phyloP scores from a whole-genome alignment of 2,888 invertebrate genomes.

The Netelia inedita region DNA sequence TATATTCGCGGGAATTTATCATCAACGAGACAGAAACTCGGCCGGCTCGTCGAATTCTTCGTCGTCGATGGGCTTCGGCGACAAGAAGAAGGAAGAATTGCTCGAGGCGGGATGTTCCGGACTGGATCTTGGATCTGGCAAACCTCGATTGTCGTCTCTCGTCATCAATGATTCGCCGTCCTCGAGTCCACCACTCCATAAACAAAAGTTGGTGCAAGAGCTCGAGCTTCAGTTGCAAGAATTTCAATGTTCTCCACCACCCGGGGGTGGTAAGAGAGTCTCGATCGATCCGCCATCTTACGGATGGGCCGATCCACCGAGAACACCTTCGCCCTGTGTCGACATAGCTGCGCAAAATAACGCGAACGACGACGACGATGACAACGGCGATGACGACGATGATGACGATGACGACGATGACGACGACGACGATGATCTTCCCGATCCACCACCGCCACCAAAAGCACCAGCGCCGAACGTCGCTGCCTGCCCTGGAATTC shows the following conservation, averaged over 20 bases:
- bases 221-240: slow-evolving; percentile 88
- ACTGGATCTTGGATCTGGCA: slow-evolving; percentile 85
- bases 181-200: slow-evolving; percentile 80
- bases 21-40: slow-evolving; percentile 89
- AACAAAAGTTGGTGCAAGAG: slow-evolving; percentile 83
- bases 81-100: slow-evolving; percentile 92
- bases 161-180: slow-evolving; percentile 78
- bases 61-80: slow-evolving; percentile 84
- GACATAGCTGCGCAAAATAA: slow-evolving; percentile 78
- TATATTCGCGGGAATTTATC: slow-evolving; percentile 95
- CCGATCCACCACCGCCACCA: slow-evolving; percentile 89
- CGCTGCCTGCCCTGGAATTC: slow-evolving; percentile 87
- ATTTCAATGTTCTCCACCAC: slow-evolving; percentile 87
- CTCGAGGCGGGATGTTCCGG: slow-evolving; percentile 91
- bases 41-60: slow-evolving; percentile 74
- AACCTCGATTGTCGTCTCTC: slow-evolving; percentile 79
- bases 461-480: slow-evolving; percentile 86
- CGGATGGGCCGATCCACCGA: slow-evolving; percentile 76
- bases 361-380: slow-evolving; percentile 79
- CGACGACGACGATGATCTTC: slow-evolving; percentile 86
- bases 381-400: slow-evolving; percentile 85
- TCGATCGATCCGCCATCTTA: slow-evolving; percentile 80
- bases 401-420: slow-evolving; percentile 85
- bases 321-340: slow-evolving; percentile 82
- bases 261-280: slow-evolving; percentile 81